Conservation (phyloP, 2,888 invertebrate species). For the Dendrolimus houi region DNA sequence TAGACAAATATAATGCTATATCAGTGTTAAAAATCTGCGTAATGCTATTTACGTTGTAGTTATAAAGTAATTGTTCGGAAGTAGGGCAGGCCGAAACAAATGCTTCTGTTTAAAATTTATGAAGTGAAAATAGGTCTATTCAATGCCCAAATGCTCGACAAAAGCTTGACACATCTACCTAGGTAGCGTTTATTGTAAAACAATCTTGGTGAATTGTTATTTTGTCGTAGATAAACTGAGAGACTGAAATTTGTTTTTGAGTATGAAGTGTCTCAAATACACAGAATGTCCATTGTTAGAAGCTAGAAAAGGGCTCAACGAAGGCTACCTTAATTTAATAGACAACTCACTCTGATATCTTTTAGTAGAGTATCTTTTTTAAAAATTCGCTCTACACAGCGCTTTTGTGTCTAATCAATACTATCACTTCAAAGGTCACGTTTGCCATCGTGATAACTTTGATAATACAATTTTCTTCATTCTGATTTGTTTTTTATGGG, state of each 20-base stretch:
- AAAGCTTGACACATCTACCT: neutral
- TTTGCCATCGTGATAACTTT: neutral
- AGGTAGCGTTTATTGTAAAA: too few species aligned
- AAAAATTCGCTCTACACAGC: neutral
- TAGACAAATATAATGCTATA: too few species aligned
- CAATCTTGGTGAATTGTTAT: neutral
- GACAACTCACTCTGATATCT: neutral
- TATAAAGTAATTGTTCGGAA: constrained; percentile 14
- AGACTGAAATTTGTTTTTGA: neutral
- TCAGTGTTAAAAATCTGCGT: too few species aligned
- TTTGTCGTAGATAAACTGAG: neutral
- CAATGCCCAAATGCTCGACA: neutral
- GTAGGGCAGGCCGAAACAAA: constrained; percentile 14
- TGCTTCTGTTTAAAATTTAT: constrained; percentile 11
- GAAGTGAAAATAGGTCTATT: constrained; percentile 8
- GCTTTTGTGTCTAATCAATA: constrained; percentile 2
- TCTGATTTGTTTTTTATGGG: neutral
- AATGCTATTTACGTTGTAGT: neutral
- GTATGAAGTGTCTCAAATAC: neutral
- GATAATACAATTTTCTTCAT: neutral
- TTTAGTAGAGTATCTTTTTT: constrained; percentile 1
- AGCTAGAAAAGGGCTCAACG: neutral
- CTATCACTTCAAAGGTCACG: neutral
- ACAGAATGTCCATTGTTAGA: neutral
- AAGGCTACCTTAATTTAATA: constrained; percentile 1